Evolutionary conservation across 2,888 invertebrate species (phyloP).

Genomic region (Drosophila barbarae): DNA sequence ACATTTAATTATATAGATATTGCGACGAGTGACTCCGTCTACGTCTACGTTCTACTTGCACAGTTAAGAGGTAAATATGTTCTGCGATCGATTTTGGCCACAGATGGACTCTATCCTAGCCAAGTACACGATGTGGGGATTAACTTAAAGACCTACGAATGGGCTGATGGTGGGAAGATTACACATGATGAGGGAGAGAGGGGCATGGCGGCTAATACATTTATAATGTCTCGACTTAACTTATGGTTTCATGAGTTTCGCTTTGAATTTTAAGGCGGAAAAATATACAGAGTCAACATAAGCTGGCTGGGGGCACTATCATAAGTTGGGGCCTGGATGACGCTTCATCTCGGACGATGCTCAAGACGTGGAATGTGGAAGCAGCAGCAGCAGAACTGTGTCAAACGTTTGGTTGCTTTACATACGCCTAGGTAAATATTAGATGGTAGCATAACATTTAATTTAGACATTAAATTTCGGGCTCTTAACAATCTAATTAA

Average conservation of each 20-base stretch:
- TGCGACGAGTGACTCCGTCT: slow-evolving; percentile 52
- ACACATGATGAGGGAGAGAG: slow-evolving; percentile 8
- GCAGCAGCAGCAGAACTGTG: slow-evolving; percentile 29
- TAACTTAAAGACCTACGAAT: slow-evolving; percentile 23
- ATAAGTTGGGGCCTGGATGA: slow-evolving; percentile 22
- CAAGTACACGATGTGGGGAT: slow-evolving; percentile 34
- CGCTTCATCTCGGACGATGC: slow-evolving; percentile 13
- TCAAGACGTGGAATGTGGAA: slow-evolving; percentile 35
- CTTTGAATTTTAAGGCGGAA: slow-evolving; percentile 4
- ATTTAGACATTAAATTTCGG: slow-evolving; percentile 62
- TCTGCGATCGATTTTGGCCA: slow-evolving; percentile 60
- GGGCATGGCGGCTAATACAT: slow-evolving; percentile 32
- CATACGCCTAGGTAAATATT: slow-evolving; percentile 21
- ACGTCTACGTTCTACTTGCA: slow-evolving; percentile 58
- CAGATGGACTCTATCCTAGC: slow-evolving; percentile 53
- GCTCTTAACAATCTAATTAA: slow-evolving; percentile 62
- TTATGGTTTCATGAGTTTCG: slow-evolving; percentile 17
- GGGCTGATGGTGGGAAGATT: slow-evolving; percentile 25
- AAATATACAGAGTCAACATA: slow-evolving; percentile 24
- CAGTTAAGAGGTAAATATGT: slow-evolving; percentile 71
- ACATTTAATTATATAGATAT: slow-evolving; percentile 44
- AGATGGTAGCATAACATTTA: slow-evolving; percentile 57
- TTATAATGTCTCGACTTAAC: slow-evolving; percentile 33
- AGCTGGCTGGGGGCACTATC: neutral
- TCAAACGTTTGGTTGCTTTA: slow-evolving; percentile 21